A percentile compares a stretch with the other conserved stretches of the same genome.
Evolutionary conservation across 2,113 vertebrate genomes (phyloP).

Genomic region (Leucoraja erinaceus): DNA sequence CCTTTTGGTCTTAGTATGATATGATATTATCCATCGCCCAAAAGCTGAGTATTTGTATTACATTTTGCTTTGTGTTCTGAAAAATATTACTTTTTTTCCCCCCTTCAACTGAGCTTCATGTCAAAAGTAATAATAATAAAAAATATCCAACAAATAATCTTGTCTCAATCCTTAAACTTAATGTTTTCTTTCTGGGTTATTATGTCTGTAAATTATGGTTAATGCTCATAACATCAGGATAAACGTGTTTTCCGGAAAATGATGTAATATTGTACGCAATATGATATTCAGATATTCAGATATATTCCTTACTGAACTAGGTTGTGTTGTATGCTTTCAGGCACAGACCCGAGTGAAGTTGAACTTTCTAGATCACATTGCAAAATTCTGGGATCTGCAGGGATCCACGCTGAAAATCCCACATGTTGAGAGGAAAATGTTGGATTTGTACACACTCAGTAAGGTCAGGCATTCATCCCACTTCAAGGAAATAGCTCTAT

Average conservation of each 20-base stretch:
- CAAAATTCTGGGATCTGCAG: constrained; percentile 97
- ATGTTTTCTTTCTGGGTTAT: background rate
- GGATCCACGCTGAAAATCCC: constrained; percentile 90
- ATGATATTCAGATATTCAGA: background rate
- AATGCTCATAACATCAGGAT: background rate
- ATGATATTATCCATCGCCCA: background rate
- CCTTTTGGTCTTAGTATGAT: background rate
- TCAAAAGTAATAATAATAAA: background rate
- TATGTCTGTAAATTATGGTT: background rate
- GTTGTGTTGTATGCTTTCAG: constrained; percentile 50
- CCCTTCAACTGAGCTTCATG: background rate
- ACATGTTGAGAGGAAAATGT: constrained; percentile 85
- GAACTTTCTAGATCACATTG: constrained; percentile 93
- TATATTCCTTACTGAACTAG: background rate
- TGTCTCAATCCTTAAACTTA: background rate
- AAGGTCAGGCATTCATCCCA: constrained; percentile 63
- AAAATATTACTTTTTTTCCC: background rate
- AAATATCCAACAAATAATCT: background rate
- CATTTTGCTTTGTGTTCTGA: background rate
- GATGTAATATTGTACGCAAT: background rate
- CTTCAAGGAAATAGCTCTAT: background rate
- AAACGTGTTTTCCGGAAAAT: background rate
- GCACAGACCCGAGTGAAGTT: constrained; percentile 92
- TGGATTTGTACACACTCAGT: constrained; percentile 89
- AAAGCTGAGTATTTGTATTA: background rate